Conservation (phyloP, 1,140 invertebrate species). For the Cotesia typhae region DNA sequence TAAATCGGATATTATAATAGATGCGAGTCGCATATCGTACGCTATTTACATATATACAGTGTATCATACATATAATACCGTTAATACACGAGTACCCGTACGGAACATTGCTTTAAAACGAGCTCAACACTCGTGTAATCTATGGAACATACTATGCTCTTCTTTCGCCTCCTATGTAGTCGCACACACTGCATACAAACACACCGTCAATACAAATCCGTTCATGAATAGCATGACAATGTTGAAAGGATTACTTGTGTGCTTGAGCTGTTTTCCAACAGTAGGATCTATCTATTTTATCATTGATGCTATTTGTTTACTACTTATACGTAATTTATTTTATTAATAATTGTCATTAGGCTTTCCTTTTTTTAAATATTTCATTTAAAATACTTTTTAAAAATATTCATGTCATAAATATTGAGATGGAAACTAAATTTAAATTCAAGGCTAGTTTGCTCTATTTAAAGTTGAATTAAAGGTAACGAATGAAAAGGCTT, state of each 20-base stretch:
- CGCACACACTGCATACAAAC: constrained; percentile 6
- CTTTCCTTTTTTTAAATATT: too few species aligned
- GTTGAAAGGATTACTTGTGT: constrained; percentile 28
- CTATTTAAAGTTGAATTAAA: too few species aligned
- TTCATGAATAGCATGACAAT: constrained; percentile 31
- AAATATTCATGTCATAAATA: too few species aligned
- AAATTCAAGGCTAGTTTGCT: too few species aligned
- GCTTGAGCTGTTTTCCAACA: constrained; percentile 26
- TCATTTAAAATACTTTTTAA: too few species aligned
- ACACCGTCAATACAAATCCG: constrained; percentile 6
- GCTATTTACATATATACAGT: neutral
- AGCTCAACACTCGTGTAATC: too few species aligned
- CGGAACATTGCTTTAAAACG: neutral
- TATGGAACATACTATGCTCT: constrained; percentile 9
- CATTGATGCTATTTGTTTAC: too few species aligned
- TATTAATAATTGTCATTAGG: too few species aligned
- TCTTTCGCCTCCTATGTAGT: constrained; percentile 30
- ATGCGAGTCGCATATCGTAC: constrained; percentile 9
- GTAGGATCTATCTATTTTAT: too few species aligned
- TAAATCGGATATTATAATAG: constrained; percentile 26
- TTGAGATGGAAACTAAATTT: too few species aligned
- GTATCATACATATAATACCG: neutral
- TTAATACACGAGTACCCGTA: constrained; percentile 5
- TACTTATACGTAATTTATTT: too few species aligned
- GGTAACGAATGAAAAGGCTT: too few species aligned